Evolutionary conservation across 23 tunicate genomes (phyloP).

Genomic region (Corella eumyota): DNA sequence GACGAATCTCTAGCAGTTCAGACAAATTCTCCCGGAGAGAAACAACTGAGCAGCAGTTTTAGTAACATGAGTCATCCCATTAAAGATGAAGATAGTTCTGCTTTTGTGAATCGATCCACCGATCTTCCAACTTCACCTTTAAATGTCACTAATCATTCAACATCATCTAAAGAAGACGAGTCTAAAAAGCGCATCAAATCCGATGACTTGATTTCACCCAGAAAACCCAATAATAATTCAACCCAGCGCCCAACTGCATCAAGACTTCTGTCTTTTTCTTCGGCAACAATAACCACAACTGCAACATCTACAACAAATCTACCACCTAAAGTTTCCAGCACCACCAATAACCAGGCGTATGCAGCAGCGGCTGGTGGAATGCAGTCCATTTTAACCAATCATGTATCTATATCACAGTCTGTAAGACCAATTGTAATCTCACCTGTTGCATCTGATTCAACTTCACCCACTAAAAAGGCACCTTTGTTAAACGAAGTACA

Average conservation of each 20-base stretch:
- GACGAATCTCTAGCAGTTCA: conserved; percentile 50
- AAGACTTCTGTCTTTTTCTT: conserved; percentile 26
- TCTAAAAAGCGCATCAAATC: conserved; percentile 47
- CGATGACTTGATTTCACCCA: conserved; percentile 68
- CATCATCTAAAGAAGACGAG: conserved; percentile 72
- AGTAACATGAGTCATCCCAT: conserved; percentile 24
- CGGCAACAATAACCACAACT: conserved; percentile 21
- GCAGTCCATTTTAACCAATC: conserved; percentile 26
- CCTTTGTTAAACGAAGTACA: conserved; percentile 1
- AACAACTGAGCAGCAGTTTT: conserved; percentile 44
- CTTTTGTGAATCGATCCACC: background rate
- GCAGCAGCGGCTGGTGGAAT: conserved; percentile 51
- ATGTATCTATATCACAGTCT: conserved; percentile 12
- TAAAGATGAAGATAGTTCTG: conserved; percentile 18
- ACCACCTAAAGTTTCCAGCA: conserved; percentile 20
- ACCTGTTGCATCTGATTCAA: conserved; percentile 6
- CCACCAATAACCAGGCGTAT: conserved; percentile 48
- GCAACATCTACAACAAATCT: conserved; percentile 9
- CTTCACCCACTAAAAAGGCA: conserved; percentile 16
- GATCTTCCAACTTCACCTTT: conserved; percentile 18
- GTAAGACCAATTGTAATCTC: too few species aligned
- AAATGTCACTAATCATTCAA: conserved; percentile 28
- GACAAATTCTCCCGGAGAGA: conserved; percentile 49
- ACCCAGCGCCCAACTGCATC: conserved; percentile 7
- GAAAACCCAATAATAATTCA: conserved; percentile 27